Conservation (phyloP, 2,888 invertebrate genomes). For the Encarsia formosa region DNA sequence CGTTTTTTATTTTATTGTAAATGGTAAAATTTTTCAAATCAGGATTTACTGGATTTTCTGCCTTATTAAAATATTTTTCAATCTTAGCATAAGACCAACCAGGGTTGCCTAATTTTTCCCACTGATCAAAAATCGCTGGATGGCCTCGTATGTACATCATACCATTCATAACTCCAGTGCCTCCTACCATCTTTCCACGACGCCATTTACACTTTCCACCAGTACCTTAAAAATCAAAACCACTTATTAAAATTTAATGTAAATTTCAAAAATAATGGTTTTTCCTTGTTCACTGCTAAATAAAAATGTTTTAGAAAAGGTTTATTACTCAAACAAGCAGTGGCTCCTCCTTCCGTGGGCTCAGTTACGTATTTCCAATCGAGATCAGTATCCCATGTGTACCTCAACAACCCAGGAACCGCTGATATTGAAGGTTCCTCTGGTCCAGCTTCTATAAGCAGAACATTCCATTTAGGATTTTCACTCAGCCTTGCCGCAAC, state of each 20-base stretch:
- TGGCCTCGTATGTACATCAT: constrained; percentile 66
- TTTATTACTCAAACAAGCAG: too few species aligned
- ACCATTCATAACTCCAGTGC: constrained; percentile 62
- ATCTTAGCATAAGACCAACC: constrained; percentile 60
- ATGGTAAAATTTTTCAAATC: constrained; percentile 41
- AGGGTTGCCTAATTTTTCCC: constrained; percentile 59
- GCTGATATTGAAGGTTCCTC: constrained; percentile 50
- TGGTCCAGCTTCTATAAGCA: constrained; percentile 51
- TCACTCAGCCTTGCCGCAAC: constrained; percentile 53
- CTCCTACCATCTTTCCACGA: constrained; percentile 64
- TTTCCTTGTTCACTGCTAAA: not conserved
- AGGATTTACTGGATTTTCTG: constrained; percentile 36
- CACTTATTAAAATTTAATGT: not conserved
- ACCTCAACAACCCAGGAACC: constrained; percentile 47
- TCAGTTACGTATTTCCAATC: constrained; percentile 56
- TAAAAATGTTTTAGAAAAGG: too few species aligned
- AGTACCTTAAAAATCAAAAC: constrained; percentile 28
- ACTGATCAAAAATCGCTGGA: constrained; percentile 61
- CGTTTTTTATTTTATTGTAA: constrained; percentile 46
- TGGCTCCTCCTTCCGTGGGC: constrained; percentile 39
- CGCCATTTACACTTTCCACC: constrained; percentile 55
- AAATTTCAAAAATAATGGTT: not conserved
- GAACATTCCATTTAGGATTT: constrained; percentile 48
- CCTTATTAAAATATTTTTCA: constrained; percentile 43
- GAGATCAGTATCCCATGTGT: constrained; percentile 45